These are phyloP conservation scores for Rhombomys opimus DNA, from an alignment of 2,113 vertebrate species.

Conservation along the genomic window DNA sequence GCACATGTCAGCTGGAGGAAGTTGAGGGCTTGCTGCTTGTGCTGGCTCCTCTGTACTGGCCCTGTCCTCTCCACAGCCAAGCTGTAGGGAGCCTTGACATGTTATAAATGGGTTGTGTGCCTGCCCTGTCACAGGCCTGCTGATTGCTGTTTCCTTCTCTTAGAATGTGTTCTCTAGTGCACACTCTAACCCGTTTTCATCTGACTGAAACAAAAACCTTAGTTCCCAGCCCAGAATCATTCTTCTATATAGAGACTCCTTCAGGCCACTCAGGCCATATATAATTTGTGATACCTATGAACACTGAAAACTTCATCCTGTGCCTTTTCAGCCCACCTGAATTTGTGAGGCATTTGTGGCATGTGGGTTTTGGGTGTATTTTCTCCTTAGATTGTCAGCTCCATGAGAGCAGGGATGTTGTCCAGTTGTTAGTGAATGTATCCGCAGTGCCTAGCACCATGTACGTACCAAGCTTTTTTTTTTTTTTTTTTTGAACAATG, in stretches of 20 bases:
- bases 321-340: background rate
- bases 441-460: background rate
- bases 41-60: background rate
- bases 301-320: background rate
- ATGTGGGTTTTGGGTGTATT: background rate
- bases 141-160: background rate
- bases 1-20: background rate
- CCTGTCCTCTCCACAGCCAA: background rate
- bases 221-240: background rate
- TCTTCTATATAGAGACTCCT: background rate
- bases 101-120: background rate
- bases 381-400: constrained; percentile 36
- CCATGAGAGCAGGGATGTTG: background rate
- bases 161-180: background rate
- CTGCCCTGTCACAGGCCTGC: background rate
- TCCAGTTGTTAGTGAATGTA: background rate
- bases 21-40: too few species aligned
- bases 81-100: background rate
- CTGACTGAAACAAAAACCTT: background rate
- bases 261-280: background rate
- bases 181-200: background rate
- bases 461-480: background rate
- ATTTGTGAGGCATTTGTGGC: background rate
- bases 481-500: background rate
- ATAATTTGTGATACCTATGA: background rate